phyloP scores from a whole-genome alignment of 2,797 vertebrate species.

The Lutjanus campechanus region DNA sequence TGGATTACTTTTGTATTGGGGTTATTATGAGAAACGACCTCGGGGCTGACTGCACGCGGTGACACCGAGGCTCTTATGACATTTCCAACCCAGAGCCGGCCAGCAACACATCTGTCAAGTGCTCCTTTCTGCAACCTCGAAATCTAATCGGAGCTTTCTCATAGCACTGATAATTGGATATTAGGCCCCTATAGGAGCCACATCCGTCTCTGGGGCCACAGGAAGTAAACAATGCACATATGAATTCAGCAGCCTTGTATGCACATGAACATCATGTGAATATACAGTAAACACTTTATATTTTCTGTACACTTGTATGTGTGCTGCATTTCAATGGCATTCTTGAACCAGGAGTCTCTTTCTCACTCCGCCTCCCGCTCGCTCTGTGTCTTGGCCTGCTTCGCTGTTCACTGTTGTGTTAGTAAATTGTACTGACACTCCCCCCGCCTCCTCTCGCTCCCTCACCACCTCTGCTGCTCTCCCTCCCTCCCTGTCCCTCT shows the following conservation, averaged over 20 bases:
- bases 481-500: conserved; percentile 72
- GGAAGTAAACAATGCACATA: conserved; percentile 51
- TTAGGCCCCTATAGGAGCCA: conserved; percentile 44
- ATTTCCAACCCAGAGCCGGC: conserved; percentile 74
- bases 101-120: conserved; percentile 79
- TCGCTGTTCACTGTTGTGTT: conserved; percentile 85
- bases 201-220: conserved; percentile 49
- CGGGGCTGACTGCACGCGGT: conserved; percentile 64
- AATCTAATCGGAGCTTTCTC: conserved; percentile 76
- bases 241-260: conserved; percentile 25
- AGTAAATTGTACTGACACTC: conserved; percentile 85
- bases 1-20: conserved; percentile 77
- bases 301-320: conserved; percentile 43
- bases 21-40: conserved; percentile 85
- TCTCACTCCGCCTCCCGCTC: conserved; percentile 63
- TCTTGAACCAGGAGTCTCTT: conserved; percentile 63
- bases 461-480: conserved; percentile 64
- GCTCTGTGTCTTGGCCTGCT: conserved; percentile 77
- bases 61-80: conserved; percentile 82
- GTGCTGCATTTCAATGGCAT: conserved; percentile 63
- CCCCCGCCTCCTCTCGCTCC: conserved; percentile 62
- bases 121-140: conserved; percentile 65
- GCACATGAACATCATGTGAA: conserved; percentile 31
- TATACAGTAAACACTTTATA: conserved; percentile 49
- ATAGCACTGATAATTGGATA: conserved; percentile 69